Evolutionary conservation across 2,797 vertebrate species (phyloP).

Genomic region (Galagoides demidoff): DNA sequence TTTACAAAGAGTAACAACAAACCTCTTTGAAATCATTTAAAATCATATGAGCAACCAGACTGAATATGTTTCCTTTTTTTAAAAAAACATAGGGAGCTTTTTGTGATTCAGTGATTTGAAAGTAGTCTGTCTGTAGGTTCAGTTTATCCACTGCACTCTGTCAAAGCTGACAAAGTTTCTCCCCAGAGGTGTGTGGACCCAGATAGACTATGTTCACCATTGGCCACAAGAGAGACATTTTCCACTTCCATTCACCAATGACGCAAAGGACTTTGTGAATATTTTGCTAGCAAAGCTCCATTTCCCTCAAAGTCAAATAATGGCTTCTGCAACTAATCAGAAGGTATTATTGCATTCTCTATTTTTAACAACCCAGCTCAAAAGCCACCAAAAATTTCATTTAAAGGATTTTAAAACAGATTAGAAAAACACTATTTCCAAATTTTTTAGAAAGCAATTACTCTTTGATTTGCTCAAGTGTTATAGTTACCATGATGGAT

Average conservation of each 20-base stretch:
- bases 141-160: neutral
- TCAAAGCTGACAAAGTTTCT: neutral
- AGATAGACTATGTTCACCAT: fast-evolving
- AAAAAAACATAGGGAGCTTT: neutral
- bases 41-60: neutral
- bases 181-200: fast-evolving
- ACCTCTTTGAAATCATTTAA: conserved; percentile 24
- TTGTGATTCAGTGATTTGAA: neutral
- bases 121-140: neutral
- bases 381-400: neutral
- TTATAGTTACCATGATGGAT: neutral
- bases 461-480: neutral
- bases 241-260: neutral
- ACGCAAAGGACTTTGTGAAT: neutral
- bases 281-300: neutral
- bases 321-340: neutral
- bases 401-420: neutral
- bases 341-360: neutral
- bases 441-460: neutral
- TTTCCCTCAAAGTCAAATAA: neutral
- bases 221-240: neutral
- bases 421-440: neutral
- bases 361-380: neutral
- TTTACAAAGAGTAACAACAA: neutral
- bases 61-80: neutral